Base-by-base conservation (phyloP, 2,113 vertebrate genomes). In the Athene cunicularia region DNA sequence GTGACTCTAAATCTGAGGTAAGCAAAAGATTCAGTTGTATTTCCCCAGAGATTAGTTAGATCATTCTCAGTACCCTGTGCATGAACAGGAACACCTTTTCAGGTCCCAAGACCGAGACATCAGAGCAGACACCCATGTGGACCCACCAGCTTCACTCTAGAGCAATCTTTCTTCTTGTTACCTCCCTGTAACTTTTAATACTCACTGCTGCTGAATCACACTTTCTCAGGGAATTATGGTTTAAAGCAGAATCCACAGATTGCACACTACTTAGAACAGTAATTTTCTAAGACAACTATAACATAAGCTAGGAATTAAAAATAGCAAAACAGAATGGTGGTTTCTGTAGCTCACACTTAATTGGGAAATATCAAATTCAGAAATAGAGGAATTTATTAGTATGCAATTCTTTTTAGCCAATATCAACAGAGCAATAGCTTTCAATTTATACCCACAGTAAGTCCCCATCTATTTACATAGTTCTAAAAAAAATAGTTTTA, bases 1-100 rank as follows among this genome's bases (percentile, higher is more conserved):
- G 99, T 99, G 76, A 99, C 99, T 47, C 99, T 98, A 95, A 99
- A 99, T 95, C 99, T 99, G 92, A 68, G 79, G 62, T 15, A 47
- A 83, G 20, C 33, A 88, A 64, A 80, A 82, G 67, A 72, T 33
- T 75, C 14, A 23, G 11, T 1, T 66, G 8, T 33, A 68, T 75
- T 72, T 90, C 45, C 62, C 41, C 47, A 53, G 11, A 75, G 49
- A 52, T 45, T 6, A 76, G 14, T 24, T 8, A 55, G 53, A 30
- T 23, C 3, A 0, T 41, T 49, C n/a, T 63, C 47, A 39, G 32
- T 14, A 71, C 17, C 33, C 47, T 27, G 1, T 22, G 6, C 6
- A 49, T 2, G 11, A 14, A 39, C 12, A 39, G 45, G 19, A 86
- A 66, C 5, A 33, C 0, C 1, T 39, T 83, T 83, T 39, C 43